Conservation (phyloP, 2,113 vertebrate genomes). For the Suncus etruscus region DNA sequence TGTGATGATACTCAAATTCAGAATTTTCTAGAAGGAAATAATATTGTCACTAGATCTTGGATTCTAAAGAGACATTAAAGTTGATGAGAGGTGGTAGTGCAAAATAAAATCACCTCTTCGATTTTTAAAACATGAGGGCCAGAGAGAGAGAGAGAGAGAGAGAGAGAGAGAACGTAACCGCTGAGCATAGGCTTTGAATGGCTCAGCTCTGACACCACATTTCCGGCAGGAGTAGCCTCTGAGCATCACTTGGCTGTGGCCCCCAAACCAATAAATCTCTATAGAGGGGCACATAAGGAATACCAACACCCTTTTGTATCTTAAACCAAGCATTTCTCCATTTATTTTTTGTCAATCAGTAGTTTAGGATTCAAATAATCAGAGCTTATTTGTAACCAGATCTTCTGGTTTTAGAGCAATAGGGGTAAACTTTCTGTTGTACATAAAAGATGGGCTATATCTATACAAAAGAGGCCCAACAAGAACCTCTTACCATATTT, state of each 20-base stretch:
- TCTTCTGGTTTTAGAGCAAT: neutral
- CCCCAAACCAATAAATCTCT: no score
- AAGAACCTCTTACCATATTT: neutral
- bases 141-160: no score
- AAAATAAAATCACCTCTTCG: neutral
- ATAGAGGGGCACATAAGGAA: no score
- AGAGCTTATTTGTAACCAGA: neutral
- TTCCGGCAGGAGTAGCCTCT: no score
- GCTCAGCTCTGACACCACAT: no score
- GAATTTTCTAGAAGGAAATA: neutral
- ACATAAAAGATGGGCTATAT: neutral
- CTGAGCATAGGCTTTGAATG: no score
- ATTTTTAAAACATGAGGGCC: neutral
- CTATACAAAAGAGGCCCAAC: neutral
- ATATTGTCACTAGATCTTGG: neutral
- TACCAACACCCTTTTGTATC: neutral
- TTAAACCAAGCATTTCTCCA: conserved; percentile 1
- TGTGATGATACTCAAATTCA: neutral
- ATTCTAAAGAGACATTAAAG: conserved; percentile 6
- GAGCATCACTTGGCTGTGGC: no score
- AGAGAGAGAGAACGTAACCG: no score
- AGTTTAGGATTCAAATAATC: neutral
- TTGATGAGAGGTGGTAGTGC: neutral
- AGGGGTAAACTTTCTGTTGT: neutral
- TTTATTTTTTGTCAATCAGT: conserved; percentile 12